Conservation (phyloP, 2,113 vertebrate species). For the Nyctibius bracteatus region DNA sequence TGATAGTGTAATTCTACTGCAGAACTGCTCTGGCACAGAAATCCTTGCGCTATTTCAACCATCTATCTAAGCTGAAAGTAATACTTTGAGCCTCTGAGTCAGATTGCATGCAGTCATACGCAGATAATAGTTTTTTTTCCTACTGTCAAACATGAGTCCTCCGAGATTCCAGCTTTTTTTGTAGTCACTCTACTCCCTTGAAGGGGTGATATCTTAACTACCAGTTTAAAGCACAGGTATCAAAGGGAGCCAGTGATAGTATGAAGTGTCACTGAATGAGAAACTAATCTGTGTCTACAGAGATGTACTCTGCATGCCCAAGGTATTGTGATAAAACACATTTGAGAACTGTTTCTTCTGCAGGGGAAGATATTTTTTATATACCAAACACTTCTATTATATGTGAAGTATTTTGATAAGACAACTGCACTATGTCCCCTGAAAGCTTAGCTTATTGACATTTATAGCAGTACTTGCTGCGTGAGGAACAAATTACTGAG, state of each 20-base stretch:
- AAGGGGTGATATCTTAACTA: conserved; percentile 28
- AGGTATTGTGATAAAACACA: conserved; percentile 11
- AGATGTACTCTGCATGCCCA: neutral
- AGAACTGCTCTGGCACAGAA: neutral
- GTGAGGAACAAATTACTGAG: neutral
- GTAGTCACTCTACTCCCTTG: neutral
- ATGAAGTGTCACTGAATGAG: conserved; percentile 3
- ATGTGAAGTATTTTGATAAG: conserved; percentile 45
- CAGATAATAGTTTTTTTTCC: neutral
- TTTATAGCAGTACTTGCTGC: neutral
- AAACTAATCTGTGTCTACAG: conserved; percentile 34
- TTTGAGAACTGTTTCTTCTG: conserved; percentile 14
- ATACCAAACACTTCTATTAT: neutral
- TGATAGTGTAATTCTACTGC: neutral
- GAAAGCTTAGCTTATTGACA: conserved; percentile 26
- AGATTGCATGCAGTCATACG: neutral
- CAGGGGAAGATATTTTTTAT: neutral
- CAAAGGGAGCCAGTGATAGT: conserved; percentile 34
- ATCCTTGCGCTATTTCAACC: neutral
- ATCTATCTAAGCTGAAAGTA: neutral
- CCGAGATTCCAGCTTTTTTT: neutral
- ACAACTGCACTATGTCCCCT: neutral
- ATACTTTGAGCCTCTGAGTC: neutral
- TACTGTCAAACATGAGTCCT: neutral
- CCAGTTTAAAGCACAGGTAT: conserved; percentile 9